These are phyloP conservation scores for Nicator chloris DNA, from an alignment of 2,113 vertebrate genomes.

Conservation along the genomic window DNA sequence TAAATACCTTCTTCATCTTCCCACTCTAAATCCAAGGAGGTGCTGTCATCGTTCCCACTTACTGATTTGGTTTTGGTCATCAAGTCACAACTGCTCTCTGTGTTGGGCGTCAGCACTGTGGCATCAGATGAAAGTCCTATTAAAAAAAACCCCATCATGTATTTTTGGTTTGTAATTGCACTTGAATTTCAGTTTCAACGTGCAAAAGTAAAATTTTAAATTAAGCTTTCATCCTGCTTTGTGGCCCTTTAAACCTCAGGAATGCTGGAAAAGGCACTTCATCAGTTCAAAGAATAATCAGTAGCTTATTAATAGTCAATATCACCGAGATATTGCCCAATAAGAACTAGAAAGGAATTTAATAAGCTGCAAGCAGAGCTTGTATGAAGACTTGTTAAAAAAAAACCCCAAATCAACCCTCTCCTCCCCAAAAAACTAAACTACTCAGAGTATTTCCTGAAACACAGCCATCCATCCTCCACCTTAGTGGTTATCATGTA, in stretches of 20 bases:
- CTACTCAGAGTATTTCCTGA: neutral
- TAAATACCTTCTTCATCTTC: slow-evolving; percentile 95
- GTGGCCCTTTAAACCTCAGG: neutral
- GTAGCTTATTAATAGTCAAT: neutral
- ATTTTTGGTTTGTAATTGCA: neutral
- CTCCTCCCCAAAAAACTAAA: neutral
- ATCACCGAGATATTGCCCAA: neutral
- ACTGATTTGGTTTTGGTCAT: slow-evolving; percentile 93
- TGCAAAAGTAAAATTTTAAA: neutral
- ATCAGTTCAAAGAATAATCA: neutral
- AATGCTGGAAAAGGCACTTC: neutral
- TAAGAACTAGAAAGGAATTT: neutral
- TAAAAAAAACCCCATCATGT: neutral
- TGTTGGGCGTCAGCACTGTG: slow-evolving; percentile 90
- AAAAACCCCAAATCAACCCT: neutral
- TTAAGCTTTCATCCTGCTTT: neutral
- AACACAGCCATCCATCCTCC: neutral
- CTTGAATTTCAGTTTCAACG: neutral
- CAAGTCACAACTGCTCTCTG: slow-evolving; percentile 93
- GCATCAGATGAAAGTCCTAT: slow-evolving; percentile 90
- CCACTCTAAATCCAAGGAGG: slow-evolving; percentile 96
- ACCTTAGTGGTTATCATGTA: neutral
- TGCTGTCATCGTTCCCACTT: slow-evolving; percentile 88
- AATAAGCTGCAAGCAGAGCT: neutral
- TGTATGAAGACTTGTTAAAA: neutral